Conservation (phyloP, 1,140 invertebrate species). For the Zaprionus tsacasi region DNA sequence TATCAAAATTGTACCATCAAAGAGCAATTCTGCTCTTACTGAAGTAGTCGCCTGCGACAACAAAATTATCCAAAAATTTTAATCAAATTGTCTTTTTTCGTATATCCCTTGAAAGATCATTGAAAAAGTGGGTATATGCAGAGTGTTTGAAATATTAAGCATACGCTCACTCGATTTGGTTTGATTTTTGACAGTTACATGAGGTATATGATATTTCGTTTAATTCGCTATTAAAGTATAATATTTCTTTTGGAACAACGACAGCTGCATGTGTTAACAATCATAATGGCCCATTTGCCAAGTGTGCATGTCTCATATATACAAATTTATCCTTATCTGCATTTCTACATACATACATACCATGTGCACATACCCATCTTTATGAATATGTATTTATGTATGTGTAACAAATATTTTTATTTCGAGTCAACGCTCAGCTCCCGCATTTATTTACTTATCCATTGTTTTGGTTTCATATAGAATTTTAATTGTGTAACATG, state of each 20-base stretch:
- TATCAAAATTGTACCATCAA: conserved; percentile 4
- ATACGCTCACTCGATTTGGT: no score
- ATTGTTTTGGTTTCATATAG: conserved; percentile 62
- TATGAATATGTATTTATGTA: not conserved
- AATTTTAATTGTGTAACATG: conserved; percentile 62
- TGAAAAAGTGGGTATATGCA: not conserved
- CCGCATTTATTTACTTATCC: conserved; percentile 58
- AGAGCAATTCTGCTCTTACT: not conserved
- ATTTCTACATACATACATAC: not conserved
- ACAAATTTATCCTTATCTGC: not conserved
- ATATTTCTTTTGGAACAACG: not conserved
- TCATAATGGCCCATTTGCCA: conserved; percentile 3
- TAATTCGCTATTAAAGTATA: not conserved
- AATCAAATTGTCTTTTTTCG: not conserved
- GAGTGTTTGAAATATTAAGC: not conserved
- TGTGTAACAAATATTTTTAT: conserved; percentile 53
- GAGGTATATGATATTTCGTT: not conserved
- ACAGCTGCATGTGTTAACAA: not conserved
- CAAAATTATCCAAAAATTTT: not conserved
- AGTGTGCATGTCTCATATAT: not conserved
- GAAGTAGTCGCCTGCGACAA: not conserved
- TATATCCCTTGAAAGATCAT: not conserved
- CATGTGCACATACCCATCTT: not conserved
- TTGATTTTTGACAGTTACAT: not conserved
- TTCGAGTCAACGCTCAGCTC: conserved; percentile 56